Percentiles rank a stretch among this genome's conserved stretches.
Conservation (phyloP, 2,113 vertebrate species). For the Panurus biarmicus region DNA sequence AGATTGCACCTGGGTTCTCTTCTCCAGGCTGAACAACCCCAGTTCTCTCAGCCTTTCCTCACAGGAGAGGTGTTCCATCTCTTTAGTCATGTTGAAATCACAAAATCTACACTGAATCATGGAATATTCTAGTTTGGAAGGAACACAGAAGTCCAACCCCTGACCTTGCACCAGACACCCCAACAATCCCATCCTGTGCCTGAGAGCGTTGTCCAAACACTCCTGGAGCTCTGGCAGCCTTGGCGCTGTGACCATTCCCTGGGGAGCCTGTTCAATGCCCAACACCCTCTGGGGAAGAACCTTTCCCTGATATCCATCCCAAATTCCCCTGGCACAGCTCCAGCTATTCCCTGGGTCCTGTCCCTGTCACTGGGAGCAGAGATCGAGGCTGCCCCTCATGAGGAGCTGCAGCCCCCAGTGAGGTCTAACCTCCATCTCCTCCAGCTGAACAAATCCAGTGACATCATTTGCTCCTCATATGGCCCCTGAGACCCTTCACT, state of each 20-base stretch:
- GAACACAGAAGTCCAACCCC: neutral
- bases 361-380: neutral
- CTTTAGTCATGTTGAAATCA: neutral
- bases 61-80: neutral
- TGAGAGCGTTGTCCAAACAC: accelerated
- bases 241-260: neutral
- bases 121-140: neutral
- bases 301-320: neutral
- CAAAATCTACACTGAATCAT: neutral
- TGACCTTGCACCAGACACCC: neutral
- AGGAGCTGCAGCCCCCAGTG: neutral
- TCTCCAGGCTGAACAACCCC: neutral
- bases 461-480: neutral
- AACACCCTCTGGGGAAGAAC: accelerated
- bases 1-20: neutral
- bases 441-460: neutral
- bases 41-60: neutral
- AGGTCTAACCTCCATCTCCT: neutral
- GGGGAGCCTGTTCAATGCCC: neutral
- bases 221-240: neutral
- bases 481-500: neutral
- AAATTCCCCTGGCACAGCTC: neutral
- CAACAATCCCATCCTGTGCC: neutral
- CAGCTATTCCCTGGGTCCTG: neutral
- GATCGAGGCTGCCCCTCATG: accelerated